Percentiles rank a stretch among this genome's conserved stretches.
Conservation (phyloP, 2,113 vertebrate species). For the Pelecanus crispus region DNA sequence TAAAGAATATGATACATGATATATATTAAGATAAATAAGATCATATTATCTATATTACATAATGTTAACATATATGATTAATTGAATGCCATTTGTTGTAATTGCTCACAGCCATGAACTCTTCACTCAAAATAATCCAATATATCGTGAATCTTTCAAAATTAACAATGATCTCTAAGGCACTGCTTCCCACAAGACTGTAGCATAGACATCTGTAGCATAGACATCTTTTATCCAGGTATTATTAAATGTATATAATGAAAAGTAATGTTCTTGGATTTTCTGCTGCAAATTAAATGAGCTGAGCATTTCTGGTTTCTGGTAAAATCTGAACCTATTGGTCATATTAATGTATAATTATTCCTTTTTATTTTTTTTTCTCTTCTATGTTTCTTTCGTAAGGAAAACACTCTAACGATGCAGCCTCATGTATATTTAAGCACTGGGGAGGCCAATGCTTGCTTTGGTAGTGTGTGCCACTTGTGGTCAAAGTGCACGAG, state of each 20-base stretch:
- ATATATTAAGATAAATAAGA: not conserved
- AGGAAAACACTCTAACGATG: not conserved
- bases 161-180: not conserved
- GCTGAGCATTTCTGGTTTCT: not conserved
- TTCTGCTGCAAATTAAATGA: not conserved
- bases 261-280: not conserved
- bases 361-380: not conserved
- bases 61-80: not conserved
- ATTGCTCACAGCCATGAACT: not conserved
- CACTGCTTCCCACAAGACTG: not conserved
- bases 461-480: not conserved
- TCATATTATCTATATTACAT: not conserved
- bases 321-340: not conserved
- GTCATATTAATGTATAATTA: not conserved
- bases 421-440: not conserved
- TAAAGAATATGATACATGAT: not conserved
- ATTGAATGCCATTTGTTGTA: not conserved
- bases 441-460: not conserved
- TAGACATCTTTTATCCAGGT: not conserved
- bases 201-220: not conserved
- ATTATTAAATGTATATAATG: not conserved
- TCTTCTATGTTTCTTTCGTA: not conserved
- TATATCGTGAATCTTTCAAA: not conserved
- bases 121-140: not conserved
- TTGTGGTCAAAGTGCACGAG: not conserved